phyloP scores from a whole-genome alignment of 2,888 invertebrate genomes.

The Yponomeuta plumbellus region DNA sequence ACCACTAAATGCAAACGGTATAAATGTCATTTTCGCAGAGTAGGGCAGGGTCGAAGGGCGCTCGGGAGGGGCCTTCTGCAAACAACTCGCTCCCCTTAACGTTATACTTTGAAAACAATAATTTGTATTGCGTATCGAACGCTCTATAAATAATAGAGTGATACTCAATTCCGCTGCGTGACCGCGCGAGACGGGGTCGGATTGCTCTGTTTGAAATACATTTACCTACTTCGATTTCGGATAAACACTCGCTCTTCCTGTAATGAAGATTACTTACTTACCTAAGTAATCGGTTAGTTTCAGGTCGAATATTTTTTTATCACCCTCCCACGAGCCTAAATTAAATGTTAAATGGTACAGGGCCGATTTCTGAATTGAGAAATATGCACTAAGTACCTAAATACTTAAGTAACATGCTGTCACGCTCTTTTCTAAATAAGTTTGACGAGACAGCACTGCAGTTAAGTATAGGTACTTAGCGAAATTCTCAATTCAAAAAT shows the following conservation, averaged over 20 bases:
- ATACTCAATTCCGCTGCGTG: constrained; percentile 59
- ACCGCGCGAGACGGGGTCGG: constrained; percentile 35
- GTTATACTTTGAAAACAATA: constrained; percentile 78
- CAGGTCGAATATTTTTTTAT: too few species aligned
- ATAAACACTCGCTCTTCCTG: not conserved
- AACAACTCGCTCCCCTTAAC: constrained; percentile 73
- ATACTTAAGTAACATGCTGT: too few species aligned
- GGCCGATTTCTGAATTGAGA: too few species aligned
- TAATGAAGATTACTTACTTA: not conserved
- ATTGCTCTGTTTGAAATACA: constrained; percentile 25
- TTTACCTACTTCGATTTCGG: not conserved
- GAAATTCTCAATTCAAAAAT: too few species aligned
- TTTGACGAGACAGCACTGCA: too few species aligned
- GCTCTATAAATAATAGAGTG: constrained; percentile 76
- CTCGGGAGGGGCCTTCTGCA: constrained; percentile 68
- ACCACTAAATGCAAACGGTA: constrained; percentile 41
- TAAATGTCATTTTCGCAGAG: constrained; percentile 52
- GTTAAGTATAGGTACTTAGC: too few species aligned
- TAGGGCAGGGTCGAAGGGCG: constrained; percentile 33
- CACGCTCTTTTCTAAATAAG: too few species aligned
- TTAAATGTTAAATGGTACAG: too few species aligned
- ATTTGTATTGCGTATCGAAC: constrained; percentile 78
- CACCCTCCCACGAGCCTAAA: too few species aligned
- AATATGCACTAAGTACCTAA: too few species aligned
- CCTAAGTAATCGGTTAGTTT: too few species aligned